Evolutionary conservation across 2,888 invertebrate species (phyloP).

Genomic region (Troides helena): DNA sequence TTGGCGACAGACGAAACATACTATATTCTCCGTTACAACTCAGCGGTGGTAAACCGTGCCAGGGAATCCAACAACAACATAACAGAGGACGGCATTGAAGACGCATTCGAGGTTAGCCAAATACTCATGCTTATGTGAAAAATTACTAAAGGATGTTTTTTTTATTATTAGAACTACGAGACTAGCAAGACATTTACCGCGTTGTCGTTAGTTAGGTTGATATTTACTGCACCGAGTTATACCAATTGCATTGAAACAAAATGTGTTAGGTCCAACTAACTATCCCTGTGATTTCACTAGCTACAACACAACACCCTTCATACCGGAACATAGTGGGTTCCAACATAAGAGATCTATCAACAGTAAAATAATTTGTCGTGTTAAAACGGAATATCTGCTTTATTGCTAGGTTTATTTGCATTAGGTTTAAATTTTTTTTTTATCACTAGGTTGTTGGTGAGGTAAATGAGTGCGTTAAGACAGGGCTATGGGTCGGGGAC

Average conservation of each 20-base stretch:
- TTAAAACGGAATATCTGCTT: no score
- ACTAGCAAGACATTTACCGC: no score
- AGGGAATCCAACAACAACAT: constrained; percentile 87
- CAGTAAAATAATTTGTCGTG: no score
- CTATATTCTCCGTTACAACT: constrained; percentile 94
- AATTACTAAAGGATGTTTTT: neutral
- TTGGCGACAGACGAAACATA: constrained; percentile 97
- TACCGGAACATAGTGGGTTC: no score
- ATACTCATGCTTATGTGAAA: neutral
- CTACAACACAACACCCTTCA: no score
- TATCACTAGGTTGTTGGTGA: constrained; percentile 86
- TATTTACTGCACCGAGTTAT: no score
- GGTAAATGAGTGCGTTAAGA: constrained; percentile 94
- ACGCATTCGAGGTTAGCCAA: constrained; percentile 92
- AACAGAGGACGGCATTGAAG: constrained; percentile 96
- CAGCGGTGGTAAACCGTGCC: constrained; percentile 89
- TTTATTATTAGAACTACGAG: no score
- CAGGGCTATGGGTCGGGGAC: constrained; percentile 98
- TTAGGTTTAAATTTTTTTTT: neutral
- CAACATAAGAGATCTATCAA: no score
- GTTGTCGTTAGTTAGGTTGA: no score
- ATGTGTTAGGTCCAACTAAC: no score
- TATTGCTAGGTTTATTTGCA: neutral
- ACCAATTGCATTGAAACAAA: no score
- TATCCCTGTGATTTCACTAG: no score